Evolutionary conservation across 64 coral and sea anemone species (phyloP), one percentile per base, ranked within the genome.

Genomic region (Pachyseris speciosa): DNA sequence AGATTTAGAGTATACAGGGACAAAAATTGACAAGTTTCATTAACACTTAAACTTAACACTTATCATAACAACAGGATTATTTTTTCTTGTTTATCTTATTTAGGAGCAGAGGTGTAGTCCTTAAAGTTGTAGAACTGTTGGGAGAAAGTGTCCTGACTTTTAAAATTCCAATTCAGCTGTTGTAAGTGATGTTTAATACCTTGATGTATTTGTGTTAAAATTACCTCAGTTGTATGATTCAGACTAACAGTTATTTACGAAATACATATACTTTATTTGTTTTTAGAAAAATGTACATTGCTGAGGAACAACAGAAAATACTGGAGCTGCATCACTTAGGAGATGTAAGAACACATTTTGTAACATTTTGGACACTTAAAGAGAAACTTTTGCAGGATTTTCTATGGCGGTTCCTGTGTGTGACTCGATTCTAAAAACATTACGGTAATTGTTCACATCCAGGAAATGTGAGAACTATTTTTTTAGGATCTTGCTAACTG

Each of bases 91-190:
- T 33, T 43, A 48, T 74, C 13, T 69, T 19, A 39, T 55, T 27
- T 52, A 94, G 96, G 69, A 69, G 80, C 34, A 38, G 22, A 12
- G 84, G 53, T 15, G 58, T 93, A 74, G 69, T 85, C 74, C 80
- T 96, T 22, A 96, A 96, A 80, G 93, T 98, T 38, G 88, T 98
- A 34, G 96, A 98, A 53, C 80, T 98, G 64, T 95, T 98, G 96
- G 96, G 93, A 20, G 96, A 98, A 49, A 98, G 96, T 49, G 91
- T 92, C 16, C 49, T 98, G 39, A 90, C 93, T 2, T 98, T 98
- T 37, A 95, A 94, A 87, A 95, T 98, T 58, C 96, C 96, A 7
- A 94, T 89, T 90, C 93, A 98, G 48, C 80, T 98, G 17, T 67
- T 98, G 96, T 98, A 80, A 98, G 96, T 93, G 20, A 10, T 47